Conservation (phyloP, 2,888 invertebrate species). For the Opisthograptis luteolata region DNA sequence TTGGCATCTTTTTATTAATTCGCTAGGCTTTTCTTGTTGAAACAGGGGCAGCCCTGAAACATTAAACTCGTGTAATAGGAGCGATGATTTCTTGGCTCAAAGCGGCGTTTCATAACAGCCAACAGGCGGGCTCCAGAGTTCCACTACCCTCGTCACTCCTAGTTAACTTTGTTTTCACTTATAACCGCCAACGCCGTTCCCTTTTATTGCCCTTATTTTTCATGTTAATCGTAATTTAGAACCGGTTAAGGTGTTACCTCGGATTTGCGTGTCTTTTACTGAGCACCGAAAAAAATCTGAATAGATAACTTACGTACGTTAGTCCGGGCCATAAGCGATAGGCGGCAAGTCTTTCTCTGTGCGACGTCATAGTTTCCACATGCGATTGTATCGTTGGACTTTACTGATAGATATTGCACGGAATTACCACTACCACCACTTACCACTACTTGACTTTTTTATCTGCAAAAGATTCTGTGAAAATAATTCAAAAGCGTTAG, state of each 20-base stretch:
- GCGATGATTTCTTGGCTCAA: constrained; percentile 76
- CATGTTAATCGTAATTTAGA: constrained; percentile 34
- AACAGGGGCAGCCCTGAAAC: constrained; percentile 53
- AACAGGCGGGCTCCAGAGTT: constrained; percentile 42
- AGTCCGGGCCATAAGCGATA: no score
- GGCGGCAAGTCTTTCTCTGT: no score
- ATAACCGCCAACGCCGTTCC: constrained; percentile 49
- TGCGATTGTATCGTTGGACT: no score
- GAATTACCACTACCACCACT: no score
- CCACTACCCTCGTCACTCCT: constrained; percentile 66
- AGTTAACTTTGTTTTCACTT: constrained; percentile 68
- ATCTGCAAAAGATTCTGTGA: no score
- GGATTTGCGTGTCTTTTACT: constrained; percentile 11
- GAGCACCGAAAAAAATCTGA: background rate
- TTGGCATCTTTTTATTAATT: constrained; percentile 12
- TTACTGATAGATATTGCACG: no score
- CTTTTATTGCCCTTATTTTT: constrained; percentile 45
- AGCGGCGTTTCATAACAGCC: constrained; percentile 67
- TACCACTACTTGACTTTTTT: no score
- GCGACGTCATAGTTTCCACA: no score
- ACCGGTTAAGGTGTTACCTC: constrained; percentile 13
- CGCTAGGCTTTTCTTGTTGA: background rate
- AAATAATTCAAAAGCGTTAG: no score
- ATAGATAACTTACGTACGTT: no score
- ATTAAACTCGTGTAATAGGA: constrained; percentile 56